These are phyloP conservation scores for Phocides pigmalion DNA, from an alignment of 1,140 invertebrate species.

Conservation along the genomic window DNA sequence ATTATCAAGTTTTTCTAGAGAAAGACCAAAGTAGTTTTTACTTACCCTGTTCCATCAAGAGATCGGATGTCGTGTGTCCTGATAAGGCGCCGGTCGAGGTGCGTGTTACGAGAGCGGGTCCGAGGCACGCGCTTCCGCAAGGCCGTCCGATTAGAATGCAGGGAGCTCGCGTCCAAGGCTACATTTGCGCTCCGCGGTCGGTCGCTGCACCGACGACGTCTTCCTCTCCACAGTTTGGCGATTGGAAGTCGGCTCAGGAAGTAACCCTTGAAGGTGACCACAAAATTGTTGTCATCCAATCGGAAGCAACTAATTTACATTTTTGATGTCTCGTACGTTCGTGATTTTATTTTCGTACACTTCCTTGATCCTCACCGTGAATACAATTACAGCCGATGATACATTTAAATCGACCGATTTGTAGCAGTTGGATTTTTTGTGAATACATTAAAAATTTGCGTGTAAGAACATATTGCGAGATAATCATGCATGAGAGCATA, in stretches of 20 bases:
- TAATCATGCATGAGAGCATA: slow-evolving; percentile 5
- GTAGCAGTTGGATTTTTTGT: neutral
- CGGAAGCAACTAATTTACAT: slow-evolving; percentile 76
- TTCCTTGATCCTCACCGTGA: slow-evolving; percentile 59
- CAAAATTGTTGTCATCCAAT: slow-evolving; percentile 58
- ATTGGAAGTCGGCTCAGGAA: slow-evolving; percentile 71
- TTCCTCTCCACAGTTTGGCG: slow-evolving; percentile 66
- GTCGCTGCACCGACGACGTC: slow-evolving; percentile 71
- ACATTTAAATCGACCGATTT: neutral
- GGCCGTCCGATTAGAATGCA: slow-evolving; percentile 81
- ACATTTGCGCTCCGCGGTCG: slow-evolving; percentile 63
- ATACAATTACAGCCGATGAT: slow-evolving; percentile 45
- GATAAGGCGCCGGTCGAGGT: slow-evolving; percentile 47
- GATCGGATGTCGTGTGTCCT: slow-evolving; percentile 32
- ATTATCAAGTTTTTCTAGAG: neutral
- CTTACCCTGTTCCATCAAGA: slow-evolving; percentile 18
- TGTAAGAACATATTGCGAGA: neutral
- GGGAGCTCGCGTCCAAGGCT: slow-evolving; percentile 80
- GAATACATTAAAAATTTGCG: neutral
- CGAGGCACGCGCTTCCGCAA: slow-evolving; percentile 76
- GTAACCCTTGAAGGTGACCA: slow-evolving; percentile 71
- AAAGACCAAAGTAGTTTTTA: neutral
- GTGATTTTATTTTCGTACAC: slow-evolving; percentile 50
- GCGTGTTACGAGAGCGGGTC: slow-evolving; percentile 72
- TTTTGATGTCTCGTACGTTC: slow-evolving; percentile 62